Conservation (phyloP, 2,797 vertebrate genomes). For the Anguilla pacifica region DNA sequence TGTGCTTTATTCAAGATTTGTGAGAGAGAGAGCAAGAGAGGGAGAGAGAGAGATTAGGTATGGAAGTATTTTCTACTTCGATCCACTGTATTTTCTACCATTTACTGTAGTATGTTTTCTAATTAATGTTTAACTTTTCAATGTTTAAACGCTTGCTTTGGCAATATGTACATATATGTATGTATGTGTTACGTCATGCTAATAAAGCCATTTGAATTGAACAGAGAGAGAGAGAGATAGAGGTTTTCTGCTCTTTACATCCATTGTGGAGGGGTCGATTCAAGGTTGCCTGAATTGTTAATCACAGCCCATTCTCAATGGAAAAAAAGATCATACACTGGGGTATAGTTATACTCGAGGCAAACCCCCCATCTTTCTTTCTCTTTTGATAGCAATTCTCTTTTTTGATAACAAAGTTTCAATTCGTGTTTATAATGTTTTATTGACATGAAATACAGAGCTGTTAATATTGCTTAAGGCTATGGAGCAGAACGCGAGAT, state of each 20-base stretch:
- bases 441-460: not conserved
- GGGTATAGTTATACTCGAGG: conserved; percentile 27
- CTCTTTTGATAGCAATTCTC: conserved; percentile 17
- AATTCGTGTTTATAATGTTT: not conserved
- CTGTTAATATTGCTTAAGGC: not conserved
- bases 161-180: too few relatives aligned
- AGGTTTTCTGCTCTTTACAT: conserved; percentile 39
- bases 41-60: too few relatives aligned
- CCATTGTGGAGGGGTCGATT: conserved; percentile 47
- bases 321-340: conserved; percentile 26
- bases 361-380: not conserved
- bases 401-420: not conserved
- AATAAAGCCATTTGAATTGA: too few relatives aligned
- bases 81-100: too few relatives aligned
- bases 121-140: too few relatives aligned
- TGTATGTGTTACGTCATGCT: too few relatives aligned
- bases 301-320: conserved; percentile 46
- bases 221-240: conserved; percentile 30
- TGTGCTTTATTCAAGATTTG: too few relatives aligned
- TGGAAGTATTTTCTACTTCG: too few relatives aligned
- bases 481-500: not conserved
- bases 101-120: too few relatives aligned
- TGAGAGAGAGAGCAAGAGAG: too few relatives aligned
- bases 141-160: too few relatives aligned
- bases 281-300: conserved; percentile 51